Evolutionary conservation across 2,888 invertebrate species (phyloP).

Genomic region (Agrypnus murinus): DNA sequence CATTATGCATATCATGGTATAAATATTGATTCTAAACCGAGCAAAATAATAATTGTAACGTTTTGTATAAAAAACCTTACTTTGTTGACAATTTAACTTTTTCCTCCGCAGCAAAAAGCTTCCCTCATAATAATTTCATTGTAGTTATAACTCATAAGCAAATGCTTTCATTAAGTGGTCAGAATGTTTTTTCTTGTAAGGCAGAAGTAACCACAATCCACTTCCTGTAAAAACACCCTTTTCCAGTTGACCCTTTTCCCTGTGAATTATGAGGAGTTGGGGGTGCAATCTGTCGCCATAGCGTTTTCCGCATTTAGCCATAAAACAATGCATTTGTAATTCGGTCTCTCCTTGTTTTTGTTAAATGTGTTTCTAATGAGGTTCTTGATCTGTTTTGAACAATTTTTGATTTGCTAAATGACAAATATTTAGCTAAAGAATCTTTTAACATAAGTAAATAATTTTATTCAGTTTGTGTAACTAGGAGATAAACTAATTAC

Average conservation of each 20-base stretch:
- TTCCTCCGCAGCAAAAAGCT: no score
- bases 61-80: no score
- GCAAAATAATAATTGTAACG: no score
- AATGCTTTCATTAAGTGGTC: background rate
- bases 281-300: constrained; percentile 31
- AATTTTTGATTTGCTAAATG: no score
- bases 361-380: constrained; percentile 23
- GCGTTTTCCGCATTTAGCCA: constrained; percentile 32
- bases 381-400: constrained; percentile 1
- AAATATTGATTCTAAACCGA: no score
- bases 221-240: constrained; percentile 30
- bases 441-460: no score
- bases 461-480: no score
- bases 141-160: background rate
- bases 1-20: no score
- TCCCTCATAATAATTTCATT: no score
- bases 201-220: constrained; percentile 15
- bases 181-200: constrained; percentile 7
- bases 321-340: constrained; percentile 36
- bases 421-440: no score
- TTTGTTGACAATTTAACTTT: no score
- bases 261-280: constrained; percentile 23
- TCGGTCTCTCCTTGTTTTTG: constrained; percentile 11
- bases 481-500: no score
- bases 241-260: constrained; percentile 24